phyloP scores from a whole-genome alignment of 1,140 invertebrate species.

The Mycetomoellerius zeteki region DNA sequence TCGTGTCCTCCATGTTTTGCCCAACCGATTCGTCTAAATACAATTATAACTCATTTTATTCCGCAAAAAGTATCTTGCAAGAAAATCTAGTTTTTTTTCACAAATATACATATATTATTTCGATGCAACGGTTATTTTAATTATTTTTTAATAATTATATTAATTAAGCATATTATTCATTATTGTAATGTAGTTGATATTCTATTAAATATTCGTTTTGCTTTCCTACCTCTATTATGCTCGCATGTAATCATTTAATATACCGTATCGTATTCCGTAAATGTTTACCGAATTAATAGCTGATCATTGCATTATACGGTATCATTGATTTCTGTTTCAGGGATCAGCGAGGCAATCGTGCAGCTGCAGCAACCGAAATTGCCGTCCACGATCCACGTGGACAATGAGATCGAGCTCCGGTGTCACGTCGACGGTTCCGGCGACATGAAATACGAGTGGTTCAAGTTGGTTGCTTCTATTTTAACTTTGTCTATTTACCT shows the following conservation, averaged over 20 bases:
- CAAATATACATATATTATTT: no score
- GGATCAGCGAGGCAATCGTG: slow-evolving; percentile 90
- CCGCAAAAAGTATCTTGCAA: no score
- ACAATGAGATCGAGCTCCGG: slow-evolving; percentile 90
- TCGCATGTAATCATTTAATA: neutral
- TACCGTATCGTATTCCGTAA: neutral
- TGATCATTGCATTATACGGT: neutral
- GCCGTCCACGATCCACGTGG: slow-evolving; percentile 86
- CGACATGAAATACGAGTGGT: slow-evolving; percentile 92
- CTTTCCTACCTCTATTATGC: neutral
- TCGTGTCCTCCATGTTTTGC: no score
- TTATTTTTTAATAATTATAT: slow-evolving; percentile 7
- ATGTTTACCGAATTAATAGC: slow-evolving; percentile 4
- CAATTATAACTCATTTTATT: no score
- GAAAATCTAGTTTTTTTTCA: no score
- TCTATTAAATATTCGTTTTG: slow-evolving; percentile 1
- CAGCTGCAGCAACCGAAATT: slow-evolving; percentile 89
- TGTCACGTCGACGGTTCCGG: slow-evolving; percentile 92
- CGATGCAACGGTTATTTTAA: no score
- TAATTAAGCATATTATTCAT: no score
- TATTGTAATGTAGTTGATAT: neutral
- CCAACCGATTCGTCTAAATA: no score
- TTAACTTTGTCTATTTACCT: slow-evolving; percentile 59
- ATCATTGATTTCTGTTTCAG: slow-evolving; percentile 86
- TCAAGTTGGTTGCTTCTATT: slow-evolving; percentile 86